Evolutionary conservation across 2,888 invertebrate genomes (phyloP), one percentile per base, ranked within the genome.

Genomic region (Caradrina kadenii): DNA sequence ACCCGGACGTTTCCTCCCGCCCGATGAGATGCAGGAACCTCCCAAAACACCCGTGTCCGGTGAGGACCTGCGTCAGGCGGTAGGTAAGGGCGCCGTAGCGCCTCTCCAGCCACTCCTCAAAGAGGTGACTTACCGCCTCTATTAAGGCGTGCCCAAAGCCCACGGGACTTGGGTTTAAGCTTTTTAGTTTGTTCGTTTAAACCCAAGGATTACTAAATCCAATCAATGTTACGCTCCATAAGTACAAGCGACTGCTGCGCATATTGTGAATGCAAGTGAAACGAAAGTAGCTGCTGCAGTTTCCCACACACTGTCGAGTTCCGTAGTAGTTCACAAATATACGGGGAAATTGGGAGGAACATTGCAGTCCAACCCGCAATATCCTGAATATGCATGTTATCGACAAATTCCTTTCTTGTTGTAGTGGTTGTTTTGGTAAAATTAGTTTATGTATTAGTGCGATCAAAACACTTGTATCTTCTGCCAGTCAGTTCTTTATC

Each of bases 201-300:
- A 17, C 17, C 5, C 6, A 45, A 17, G 5, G 17, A 45, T 45
- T 5, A 45, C 17, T 45, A 17, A 45, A 45, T 45, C 11, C 45
- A 17, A 17, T 45, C 17, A 45, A 45, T 11, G 19, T 48, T 19
- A 54, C n/a, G 53, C 19, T 7, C 22, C 17, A 13, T 21, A 17
- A 48, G 19, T 50, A 17, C 21, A 7, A 21, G 17, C 21, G 17
- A 26, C 55, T 21, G 21, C 17, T 21, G 31, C 21, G 45, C 56
- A 53, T 60, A 39, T 42, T 31, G 42, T 53, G 21, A 74, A 53
- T 62, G 11, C 49, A 48, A 61, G 22, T 54, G n/a, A 54, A 42
- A 19, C n/a, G 61, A 61, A 73, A 61, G 50, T 67, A 26, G 26
- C 50, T 50, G 11, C 26, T 22, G 26, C 22, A 31, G 53, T 45